Evolutionary conservation across 2,797 vertebrate species (phyloP).

Genomic region (Bryconaethiops microstoma): DNA sequence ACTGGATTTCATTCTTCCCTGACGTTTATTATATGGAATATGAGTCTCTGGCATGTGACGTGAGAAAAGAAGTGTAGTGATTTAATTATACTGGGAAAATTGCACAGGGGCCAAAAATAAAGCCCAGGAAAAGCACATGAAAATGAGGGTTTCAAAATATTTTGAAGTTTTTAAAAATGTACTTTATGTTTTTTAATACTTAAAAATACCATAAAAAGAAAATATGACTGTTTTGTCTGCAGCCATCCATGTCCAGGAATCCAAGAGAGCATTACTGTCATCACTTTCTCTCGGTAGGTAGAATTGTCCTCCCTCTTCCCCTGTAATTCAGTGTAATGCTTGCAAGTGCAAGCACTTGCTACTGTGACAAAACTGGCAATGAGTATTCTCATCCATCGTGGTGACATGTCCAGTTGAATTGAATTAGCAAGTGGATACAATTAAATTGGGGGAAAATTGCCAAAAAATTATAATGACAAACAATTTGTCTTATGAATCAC

Average conservation of each 20-base stretch:
- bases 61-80: neutral
- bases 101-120: neutral
- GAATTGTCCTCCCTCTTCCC: too few species aligned
- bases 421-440: neutral
- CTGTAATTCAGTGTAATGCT: neutral
- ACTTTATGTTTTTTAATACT: too few species aligned
- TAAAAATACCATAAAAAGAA: too few species aligned
- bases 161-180: too few species aligned
- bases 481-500: too few species aligned
- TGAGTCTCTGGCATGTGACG: conserved; percentile 34
- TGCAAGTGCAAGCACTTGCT: neutral
- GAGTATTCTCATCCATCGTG: neutral
- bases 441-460: too few species aligned
- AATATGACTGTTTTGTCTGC: too few species aligned
- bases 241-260: conserved; percentile 37
- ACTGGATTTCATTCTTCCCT: conserved; percentile 68
- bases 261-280: neutral
- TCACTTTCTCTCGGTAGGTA: too few species aligned
- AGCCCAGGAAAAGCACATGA: neutral
- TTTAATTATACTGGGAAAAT: conserved; percentile 12
- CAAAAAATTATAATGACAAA: too few species aligned
- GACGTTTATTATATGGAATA: conserved; percentile 54
- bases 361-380: neutral
- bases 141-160: neutral
- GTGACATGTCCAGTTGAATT: neutral